Evolutionary conservation across 2,113 vertebrate species (phyloP).

Genomic region (Aegotheles bennettii): DNA sequence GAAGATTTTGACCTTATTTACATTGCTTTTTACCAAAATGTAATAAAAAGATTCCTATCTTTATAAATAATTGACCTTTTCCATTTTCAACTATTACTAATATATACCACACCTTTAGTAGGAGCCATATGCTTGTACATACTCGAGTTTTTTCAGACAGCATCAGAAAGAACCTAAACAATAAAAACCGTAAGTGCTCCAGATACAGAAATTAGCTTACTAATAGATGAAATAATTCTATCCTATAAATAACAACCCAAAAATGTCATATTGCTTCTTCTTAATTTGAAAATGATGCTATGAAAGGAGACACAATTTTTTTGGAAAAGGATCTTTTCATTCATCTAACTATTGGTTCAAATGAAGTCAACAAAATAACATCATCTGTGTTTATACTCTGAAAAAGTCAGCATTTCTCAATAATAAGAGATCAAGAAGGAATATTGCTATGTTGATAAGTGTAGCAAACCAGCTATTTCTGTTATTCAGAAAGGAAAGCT

Average conservation of each 20-base stretch:
- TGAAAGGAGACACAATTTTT: neutral
- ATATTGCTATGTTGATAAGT: neutral
- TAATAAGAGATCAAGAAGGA: neutral
- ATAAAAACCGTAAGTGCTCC: neutral
- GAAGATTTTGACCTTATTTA: neutral
- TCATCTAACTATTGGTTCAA: neutral
- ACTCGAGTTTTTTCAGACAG: neutral
- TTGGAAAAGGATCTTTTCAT: neutral
- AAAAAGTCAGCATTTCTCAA: neutral
- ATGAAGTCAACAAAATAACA: neutral
- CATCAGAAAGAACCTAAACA: neutral
- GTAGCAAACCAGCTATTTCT: neutral
- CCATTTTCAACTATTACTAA: neutral
- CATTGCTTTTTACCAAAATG: neutral
- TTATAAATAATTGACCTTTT: neutral
- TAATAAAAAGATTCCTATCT: neutral
- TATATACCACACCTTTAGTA: neutral
- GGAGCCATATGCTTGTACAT: neutral
- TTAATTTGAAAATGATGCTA: neutral
- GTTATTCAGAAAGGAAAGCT: neutral
- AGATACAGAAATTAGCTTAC: neutral
- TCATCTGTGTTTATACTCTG: neutral
- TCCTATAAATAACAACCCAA: neutral
- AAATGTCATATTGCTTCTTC: neutral
- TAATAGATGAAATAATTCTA: neutral